Percentiles rank a stretch among this genome's conserved stretches.
Evolutionary conservation across 2,797 vertebrate species (phyloP).

Genomic region (Muraenolepis orangiensis): DNA sequence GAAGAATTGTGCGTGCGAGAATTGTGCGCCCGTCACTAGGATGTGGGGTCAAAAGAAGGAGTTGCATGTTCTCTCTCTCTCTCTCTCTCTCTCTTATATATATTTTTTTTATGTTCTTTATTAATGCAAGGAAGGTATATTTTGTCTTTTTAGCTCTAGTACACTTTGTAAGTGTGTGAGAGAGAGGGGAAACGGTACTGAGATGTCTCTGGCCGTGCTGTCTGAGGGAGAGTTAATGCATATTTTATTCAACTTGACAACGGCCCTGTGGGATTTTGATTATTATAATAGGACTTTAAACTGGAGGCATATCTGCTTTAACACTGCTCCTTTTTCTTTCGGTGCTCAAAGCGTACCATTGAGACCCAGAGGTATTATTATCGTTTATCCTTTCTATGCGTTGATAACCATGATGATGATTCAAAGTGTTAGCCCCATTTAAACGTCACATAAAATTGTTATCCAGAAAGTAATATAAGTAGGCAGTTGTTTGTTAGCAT

Average conservation of each 20-base stretch:
- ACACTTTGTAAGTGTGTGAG: slow-evolving; percentile 53
- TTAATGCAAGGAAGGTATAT: background rate
- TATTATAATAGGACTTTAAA: slow-evolving; percentile 27
- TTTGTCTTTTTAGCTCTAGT: background rate
- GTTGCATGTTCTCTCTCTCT: background rate
- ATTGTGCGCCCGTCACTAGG: background rate
- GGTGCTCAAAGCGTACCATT: slow-evolving; percentile 28
- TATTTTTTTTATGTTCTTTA: too few species aligned
- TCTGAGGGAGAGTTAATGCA: slow-evolving; percentile 23
- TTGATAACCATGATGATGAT: background rate
- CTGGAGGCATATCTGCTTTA: slow-evolving; percentile 29
- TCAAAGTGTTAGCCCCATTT: background rate
- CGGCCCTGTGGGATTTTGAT: slow-evolving; percentile 16
- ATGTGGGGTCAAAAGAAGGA: background rate
- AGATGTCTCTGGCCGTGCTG: slow-evolving; percentile 27
- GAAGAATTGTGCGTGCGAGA: background rate
- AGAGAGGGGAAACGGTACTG: slow-evolving; percentile 49
- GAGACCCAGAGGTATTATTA: slow-evolving; percentile 58
- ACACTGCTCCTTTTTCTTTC: slow-evolving; percentile 48
- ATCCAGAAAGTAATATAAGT: background rate
- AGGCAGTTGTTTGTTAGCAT: background rate
- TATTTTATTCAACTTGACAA: slow-evolving; percentile 24
- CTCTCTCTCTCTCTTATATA: too few species aligned
- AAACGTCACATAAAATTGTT: background rate
- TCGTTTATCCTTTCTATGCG: slow-evolving; percentile 19